phyloP scores from a whole-genome alignment of 1,140 invertebrate genomes.

The Brachionus calyciflorus region DNA sequence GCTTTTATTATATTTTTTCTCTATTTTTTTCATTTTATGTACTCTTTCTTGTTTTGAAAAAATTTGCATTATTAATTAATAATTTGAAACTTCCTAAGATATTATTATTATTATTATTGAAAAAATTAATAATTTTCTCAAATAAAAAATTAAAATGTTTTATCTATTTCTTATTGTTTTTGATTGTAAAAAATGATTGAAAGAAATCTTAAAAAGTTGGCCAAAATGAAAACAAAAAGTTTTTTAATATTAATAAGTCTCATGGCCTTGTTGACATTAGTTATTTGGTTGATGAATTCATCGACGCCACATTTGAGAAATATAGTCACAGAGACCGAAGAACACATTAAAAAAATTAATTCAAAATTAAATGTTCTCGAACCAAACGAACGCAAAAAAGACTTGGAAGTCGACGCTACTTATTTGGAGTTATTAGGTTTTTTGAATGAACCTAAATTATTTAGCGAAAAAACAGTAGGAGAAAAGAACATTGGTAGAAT shows the following conservation, averaged over 20 bases:
- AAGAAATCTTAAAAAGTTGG: slow-evolving; percentile 10
- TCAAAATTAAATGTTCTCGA: slow-evolving; percentile 9
- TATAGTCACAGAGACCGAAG: neutral
- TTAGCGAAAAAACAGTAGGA: neutral
- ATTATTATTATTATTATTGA: too few species aligned
- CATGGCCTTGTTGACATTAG: neutral
- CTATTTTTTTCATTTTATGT: too few species aligned
- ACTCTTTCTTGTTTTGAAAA: too few species aligned
- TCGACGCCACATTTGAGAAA: neutral
- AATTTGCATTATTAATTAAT: too few species aligned
- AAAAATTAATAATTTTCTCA: too few species aligned
- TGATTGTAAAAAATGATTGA: neutral
- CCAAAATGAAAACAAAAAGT: slow-evolving; percentile 27
- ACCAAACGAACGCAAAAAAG: neutral
- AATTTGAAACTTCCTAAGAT: too few species aligned
- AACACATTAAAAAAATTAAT: slow-evolving; percentile 12
- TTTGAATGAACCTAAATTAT: slow-evolving; percentile 21
- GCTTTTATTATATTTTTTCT: too few species aligned
- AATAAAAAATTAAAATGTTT: too few species aligned
- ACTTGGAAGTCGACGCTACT: neutral
- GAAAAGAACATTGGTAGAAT: neutral
- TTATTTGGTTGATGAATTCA: neutral
- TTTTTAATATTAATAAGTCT: neutral
- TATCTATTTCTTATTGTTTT: neutral
- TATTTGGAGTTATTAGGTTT: slow-evolving; percentile 17